phyloP scores from a whole-genome alignment of 2,888 invertebrate genomes.

The Nematopogon swammerdamellus region DNA sequence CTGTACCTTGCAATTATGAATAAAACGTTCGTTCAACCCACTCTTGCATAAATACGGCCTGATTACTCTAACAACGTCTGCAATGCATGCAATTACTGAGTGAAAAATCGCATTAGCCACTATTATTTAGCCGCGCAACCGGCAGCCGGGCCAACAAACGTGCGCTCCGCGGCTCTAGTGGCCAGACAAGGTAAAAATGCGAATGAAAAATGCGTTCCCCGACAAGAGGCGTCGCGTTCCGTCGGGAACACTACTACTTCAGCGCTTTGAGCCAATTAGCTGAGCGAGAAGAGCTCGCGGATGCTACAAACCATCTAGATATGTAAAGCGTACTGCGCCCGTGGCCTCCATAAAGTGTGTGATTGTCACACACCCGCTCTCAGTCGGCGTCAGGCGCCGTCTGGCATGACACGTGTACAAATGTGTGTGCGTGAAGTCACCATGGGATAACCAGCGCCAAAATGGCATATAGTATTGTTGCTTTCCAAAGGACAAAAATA shows the following conservation, averaged over 20 bases:
- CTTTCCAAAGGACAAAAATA: too few species aligned
- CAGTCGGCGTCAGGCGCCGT: too few species aligned
- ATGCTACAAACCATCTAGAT: too few species aligned
- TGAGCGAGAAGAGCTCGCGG: slow-evolving; percentile 2
- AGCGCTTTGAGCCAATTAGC: slow-evolving; percentile 21
- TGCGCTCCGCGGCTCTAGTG: background rate
- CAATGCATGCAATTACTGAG: background rate
- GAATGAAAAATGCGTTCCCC: slow-evolving; percentile 8
- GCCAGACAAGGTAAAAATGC: slow-evolving; percentile 12
- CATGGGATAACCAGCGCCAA: too few species aligned
- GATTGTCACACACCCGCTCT: too few species aligned
- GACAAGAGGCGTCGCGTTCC: slow-evolving; percentile 11
- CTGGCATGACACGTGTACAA: too few species aligned
- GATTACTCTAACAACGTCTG: background rate
- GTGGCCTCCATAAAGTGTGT: too few species aligned
- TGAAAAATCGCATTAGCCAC: background rate
- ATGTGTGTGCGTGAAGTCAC: too few species aligned
- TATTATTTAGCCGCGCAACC: background rate
- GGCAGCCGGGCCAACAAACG: background rate
- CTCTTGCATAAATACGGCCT: background rate
- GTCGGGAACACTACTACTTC: slow-evolving; percentile 7
- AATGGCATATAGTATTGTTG: too few species aligned
- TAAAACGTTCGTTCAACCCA: too few species aligned
- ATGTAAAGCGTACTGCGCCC: too few species aligned
- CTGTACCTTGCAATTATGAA: too few species aligned